A percentile compares a stretch with the other conserved stretches of the same genome.
Evolutionary conservation across 1,140 invertebrate genomes (phyloP).

Genomic region (Eriocheir sinensis): DNA sequence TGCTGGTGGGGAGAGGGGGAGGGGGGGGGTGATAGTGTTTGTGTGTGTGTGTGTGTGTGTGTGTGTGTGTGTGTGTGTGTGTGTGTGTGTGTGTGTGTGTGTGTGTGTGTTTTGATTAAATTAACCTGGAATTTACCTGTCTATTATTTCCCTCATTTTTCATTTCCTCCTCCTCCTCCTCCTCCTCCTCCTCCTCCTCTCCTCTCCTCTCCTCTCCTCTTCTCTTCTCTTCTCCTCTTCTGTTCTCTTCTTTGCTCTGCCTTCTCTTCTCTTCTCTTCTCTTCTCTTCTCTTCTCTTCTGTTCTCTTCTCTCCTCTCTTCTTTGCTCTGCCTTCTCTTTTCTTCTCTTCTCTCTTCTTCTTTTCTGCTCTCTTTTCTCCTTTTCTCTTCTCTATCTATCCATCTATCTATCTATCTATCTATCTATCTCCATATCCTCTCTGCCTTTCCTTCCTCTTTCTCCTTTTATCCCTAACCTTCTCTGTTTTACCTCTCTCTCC

Average conservation of each 20-base stretch:
- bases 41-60: background rate
- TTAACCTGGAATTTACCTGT: background rate
- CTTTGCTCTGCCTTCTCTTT: background rate
- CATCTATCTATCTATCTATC: background rate
- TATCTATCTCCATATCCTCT: constrained; percentile 20
- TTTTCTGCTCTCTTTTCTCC: background rate
- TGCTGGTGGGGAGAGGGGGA: background rate
- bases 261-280: background rate
- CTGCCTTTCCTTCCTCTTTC: background rate
- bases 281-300: no score
- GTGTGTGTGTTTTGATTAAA: background rate
- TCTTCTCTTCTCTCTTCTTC: background rate
- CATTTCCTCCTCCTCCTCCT: background rate
- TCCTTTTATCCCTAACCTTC: background rate
- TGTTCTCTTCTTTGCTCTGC: no score
- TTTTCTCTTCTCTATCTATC: background rate
- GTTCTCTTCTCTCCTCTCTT: no score
- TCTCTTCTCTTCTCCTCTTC: background rate
- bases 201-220: background rate
- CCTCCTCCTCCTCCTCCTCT: background rate
- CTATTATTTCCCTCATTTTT: background rate
- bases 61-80: background rate
- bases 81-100: background rate
- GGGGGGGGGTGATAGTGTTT: background rate
- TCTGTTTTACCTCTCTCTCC: background rate